Base-by-base conservation (phyloP, 2,797 vertebrate species). In the Macroramphosus scolopax region DNA sequence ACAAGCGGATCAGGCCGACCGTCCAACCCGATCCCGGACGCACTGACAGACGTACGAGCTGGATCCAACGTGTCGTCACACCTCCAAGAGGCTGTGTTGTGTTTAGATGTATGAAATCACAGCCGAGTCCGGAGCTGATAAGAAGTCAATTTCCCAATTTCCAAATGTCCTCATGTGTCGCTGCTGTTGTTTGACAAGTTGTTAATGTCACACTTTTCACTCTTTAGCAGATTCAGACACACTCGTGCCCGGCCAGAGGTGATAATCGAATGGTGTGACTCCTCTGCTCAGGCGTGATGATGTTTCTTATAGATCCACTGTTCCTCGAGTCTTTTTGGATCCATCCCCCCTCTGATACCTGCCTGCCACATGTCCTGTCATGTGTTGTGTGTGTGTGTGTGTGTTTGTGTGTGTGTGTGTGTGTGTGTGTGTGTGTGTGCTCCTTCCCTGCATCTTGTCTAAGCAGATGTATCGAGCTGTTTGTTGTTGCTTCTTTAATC, bases 241-340 rank as follows among this genome's bases (percentile, higher is more conserved):
- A 46, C 30, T 18, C 5, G 12, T 12, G 17, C 38, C 22, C 42
- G 41, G 20, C 34, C 50, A 40, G 43, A 54, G 24, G 59, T 22
- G 32, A 46, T 52, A 7, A 54, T 17, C 55, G 72, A 76, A 41
- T 52, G 13, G 40, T 56, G 47, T 31, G 28, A 34, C 51, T 44
- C 31, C 11, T 51, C 39, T 36, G 42, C 24, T 34, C 34, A 17
- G 16, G 17, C 25, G 13, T 37, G 17, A 30, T 43, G 46, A 38
- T 20, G 8, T 61, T n/a, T n/a, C n/a, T 61, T 63, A 55, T 70
- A 55, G 59, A 75, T 65, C 15, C 17, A 36, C 8, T 56, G 9
- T 42, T 41, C 43, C 50, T 8, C 8, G 2, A 51, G 17, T 35
- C 22, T 55, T 64, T 58, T 49, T 1, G n/a, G 49, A 74, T 68